Base-by-base conservation (phyloP, 2,797 vertebrate genomes). In the Momotus momota region DNA sequence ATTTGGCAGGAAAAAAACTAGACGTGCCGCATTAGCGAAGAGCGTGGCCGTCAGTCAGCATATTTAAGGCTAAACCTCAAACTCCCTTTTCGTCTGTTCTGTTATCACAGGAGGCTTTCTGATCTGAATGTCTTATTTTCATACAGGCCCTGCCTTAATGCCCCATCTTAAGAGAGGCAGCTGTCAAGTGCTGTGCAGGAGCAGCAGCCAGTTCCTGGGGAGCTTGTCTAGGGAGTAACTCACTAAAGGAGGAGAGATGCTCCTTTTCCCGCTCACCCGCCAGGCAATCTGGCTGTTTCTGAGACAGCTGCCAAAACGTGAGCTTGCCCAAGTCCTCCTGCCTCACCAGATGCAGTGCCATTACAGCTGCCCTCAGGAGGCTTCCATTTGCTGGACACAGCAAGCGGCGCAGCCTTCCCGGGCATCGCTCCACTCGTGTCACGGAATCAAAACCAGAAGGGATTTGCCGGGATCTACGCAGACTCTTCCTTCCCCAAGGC, bases 21-120 rank as follows among this genome's bases (percentile, higher is more conserved):
- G 45, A 33, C 10, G 23, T 21, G 62, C 40, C 31, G 40, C 0
- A 0, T 26, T 60, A 60, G 40, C 0, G 0, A 84, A 49, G 45
- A 66, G 58, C 3, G 0, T 2, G 14, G 33, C 5, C 29, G 41
- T 4, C 7, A 7, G 16, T 43, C 75, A 86, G 66, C 4, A 6
- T 46, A 64, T 64, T 84, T 55, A 9, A 85, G 40, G 29, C n/a
- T 54, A 58, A 57, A 84, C 31, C n/a, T 79, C 81, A 19, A 49
- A 55, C 48, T 48, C 5, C 33, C 9, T n/a, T 38, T 75, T 26
- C 23, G 35, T 35, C 80, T 41, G 14, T 0, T 58, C 27, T 16
- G 12, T 19, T 54, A 19, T 6, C 49, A 41, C 21, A 55, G 46
- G 10, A 65, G 10, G 12, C 14, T 41, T 71, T 83, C 71, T 66